Base-by-base conservation (phyloP, 2,888 invertebrate genomes). In the Diaperis boleti region DNA sequence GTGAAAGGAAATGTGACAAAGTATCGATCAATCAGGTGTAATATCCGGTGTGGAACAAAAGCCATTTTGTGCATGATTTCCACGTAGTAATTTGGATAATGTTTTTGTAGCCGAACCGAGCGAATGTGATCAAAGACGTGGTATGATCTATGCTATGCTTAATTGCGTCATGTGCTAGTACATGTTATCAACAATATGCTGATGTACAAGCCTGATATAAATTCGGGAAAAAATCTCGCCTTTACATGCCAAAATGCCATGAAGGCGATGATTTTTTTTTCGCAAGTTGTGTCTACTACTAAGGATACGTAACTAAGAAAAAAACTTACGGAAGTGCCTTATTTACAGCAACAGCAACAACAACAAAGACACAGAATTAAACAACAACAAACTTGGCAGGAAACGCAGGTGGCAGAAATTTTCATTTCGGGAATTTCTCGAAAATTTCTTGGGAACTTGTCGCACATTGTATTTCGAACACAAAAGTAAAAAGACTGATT, bases 301-400 rank as follows among this genome's bases (percentile, higher is more conserved):
- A 20, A n/a, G 41, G 37, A n/a, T n/a, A n/a, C 39, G 20, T 18
- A 42, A 29, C n/a, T 29, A 44, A 35, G n/a, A 50, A 11, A 31
- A 39, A 39, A 35, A 64, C 60, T 56, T 50, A 64, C 60, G 54
- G 17, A 17, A 13, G 39, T 35, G 18, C 35, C 17, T 54, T 59
- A 57, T 35, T 37, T 64, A 69, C 68, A 72, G 67, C 69, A 61
- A 67, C 64, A 64, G 59, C 66, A 61, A 31, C 54, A 54, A 42
- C 54, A 54, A 54, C 54, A 54, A 54, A 10, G 26, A 54, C 54
- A 54, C 41, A 29, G 26, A 66, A 57, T 35, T 39, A 15, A 26
- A 62, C 52, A 59, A 35, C 42, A 56, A 60, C 42, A 60, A 15
- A 18, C 45, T 41, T 15, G 31, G 18, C 55, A 39, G 15, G 18